Percentiles rank a stretch among this genome's conserved stretches.
Evolutionary conservation across 2,888 invertebrate species (phyloP).

Genomic region (Cetonia aurata): DNA sequence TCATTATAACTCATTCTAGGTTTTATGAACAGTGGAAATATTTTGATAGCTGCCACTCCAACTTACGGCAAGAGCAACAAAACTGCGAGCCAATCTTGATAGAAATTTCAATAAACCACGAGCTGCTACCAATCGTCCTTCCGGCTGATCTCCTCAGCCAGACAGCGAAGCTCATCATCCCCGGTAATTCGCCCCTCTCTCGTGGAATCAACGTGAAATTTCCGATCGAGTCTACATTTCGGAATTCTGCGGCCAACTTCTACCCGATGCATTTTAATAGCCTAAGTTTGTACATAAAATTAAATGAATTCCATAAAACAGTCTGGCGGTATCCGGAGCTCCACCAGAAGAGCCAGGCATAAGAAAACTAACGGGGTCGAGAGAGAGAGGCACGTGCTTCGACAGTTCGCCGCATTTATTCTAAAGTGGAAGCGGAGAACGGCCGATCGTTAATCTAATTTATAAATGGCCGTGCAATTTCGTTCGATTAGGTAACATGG

Average conservation of each 20-base stretch:
- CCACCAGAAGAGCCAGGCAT: background rate
- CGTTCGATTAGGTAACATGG: background rate
- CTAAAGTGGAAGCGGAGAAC: background rate
- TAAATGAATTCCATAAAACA: constrained; percentile 26
- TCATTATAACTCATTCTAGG: too few species aligned
- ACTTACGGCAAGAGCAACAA: background rate
- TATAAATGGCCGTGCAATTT: constrained; percentile 8
- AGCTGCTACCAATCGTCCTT: background rate
- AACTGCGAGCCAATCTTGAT: background rate
- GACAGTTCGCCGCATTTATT: constrained; percentile 5
- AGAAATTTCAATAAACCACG: constrained; percentile 15
- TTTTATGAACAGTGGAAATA: too few species aligned
- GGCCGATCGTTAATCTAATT: constrained; percentile 19
- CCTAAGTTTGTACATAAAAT: constrained; percentile 26
- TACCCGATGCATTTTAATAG: constrained; percentile 21
- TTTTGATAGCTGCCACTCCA: background rate
- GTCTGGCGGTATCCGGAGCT: constrained; percentile 9
- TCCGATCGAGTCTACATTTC: background rate
- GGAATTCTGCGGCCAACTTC: constrained; percentile 17
- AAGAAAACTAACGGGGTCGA: background rate
- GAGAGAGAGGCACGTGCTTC: background rate
- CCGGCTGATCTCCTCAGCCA: too few species aligned
- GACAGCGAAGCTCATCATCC: too few species aligned
- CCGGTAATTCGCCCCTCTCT: too few species aligned
- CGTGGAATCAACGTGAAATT: too few species aligned